Evolutionary conservation across 2,797 vertebrate genomes (phyloP).

Genomic region (Gouania willdenowi): DNA sequence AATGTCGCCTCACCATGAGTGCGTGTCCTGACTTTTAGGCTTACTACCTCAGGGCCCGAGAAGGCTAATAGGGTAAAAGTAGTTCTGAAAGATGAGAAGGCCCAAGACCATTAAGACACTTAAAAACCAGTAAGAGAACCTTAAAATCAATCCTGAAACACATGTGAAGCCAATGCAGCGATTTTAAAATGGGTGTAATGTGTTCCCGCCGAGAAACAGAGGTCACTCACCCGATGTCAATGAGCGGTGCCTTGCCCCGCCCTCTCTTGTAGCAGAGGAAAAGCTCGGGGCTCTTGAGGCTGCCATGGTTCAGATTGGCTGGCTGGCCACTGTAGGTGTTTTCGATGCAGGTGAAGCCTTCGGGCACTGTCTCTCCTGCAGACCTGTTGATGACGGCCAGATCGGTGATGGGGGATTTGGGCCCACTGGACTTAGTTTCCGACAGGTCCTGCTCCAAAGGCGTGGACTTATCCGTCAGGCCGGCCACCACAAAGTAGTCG

Average conservation of each 20-base stretch:
- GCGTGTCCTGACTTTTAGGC: too few species aligned
- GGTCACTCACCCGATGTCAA: slow-evolving; percentile 87
- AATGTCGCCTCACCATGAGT: too few species aligned
- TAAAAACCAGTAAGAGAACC: neutral
- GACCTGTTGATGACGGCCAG: slow-evolving; percentile 92
- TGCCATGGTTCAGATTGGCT: slow-evolving; percentile 96
- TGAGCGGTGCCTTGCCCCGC: slow-evolving; percentile 88
- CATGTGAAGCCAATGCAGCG: too few species aligned
- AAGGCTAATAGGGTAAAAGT: too few species aligned
- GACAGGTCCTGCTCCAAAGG: slow-evolving; percentile 91
- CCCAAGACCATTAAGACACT: too few species aligned
- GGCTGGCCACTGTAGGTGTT: slow-evolving; percentile 87
- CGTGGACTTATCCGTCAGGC: slow-evolving; percentile 89
- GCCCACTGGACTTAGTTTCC: slow-evolving; percentile 86
- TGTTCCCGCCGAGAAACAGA: too few species aligned
- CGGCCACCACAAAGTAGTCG: slow-evolving; percentile 98
- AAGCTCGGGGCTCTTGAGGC: slow-evolving; percentile 94
- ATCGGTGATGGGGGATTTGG: slow-evolving; percentile 94
- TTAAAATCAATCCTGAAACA: too few species aligned
- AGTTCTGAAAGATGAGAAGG: too few species aligned
- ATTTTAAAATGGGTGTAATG: too few species aligned
- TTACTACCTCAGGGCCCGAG: too few species aligned
- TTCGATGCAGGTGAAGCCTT: slow-evolving; percentile 96
- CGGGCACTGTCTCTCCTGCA: slow-evolving; percentile 89
- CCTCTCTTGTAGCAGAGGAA: slow-evolving; percentile 93